phyloP scores from a whole-genome alignment of 2,797 vertebrate species.

The Yasuhikotakia modesta region DNA sequence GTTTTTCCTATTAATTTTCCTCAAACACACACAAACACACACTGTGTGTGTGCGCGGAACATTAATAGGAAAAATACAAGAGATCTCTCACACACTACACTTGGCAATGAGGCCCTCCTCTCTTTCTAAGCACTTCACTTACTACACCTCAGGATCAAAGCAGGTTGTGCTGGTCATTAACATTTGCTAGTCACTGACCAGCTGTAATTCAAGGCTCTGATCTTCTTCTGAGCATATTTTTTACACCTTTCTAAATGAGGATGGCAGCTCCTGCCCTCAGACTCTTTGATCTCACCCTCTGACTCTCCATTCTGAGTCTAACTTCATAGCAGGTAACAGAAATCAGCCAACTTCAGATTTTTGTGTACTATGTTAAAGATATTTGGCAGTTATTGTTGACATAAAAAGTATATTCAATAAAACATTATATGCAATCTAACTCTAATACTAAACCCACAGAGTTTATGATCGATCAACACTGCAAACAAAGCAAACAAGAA shows the following conservation, averaged over 20 bases:
- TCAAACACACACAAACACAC: too few species aligned
- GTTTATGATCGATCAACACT: background rate
- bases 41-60: too few species aligned
- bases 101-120: too few species aligned
- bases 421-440: background rate
- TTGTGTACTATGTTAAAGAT: background rate
- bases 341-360: background rate
- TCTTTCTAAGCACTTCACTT: too few species aligned
- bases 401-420: background rate
- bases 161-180: background rate
- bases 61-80: too few species aligned
- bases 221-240: slow-evolving; percentile 42
- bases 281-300: slow-evolving; percentile 48
- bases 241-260: slow-evolving; percentile 23
- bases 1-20: too few species aligned
- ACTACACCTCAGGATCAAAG: slow-evolving; percentile 26
- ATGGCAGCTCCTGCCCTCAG: slow-evolving; percentile 30
- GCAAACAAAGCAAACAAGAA: too few species aligned
- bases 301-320: slow-evolving; percentile 22
- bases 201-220: slow-evolving; percentile 26
- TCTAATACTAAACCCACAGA: background rate
- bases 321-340: slow-evolving; percentile 28
- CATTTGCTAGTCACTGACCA: slow-evolving; percentile 25
- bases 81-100: too few species aligned
- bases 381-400: background rate